Evolutionary conservation across 2,888 invertebrate species (phyloP), one percentile per base, ranked within the genome.

Genomic region (Octodonta nipae): DNA sequence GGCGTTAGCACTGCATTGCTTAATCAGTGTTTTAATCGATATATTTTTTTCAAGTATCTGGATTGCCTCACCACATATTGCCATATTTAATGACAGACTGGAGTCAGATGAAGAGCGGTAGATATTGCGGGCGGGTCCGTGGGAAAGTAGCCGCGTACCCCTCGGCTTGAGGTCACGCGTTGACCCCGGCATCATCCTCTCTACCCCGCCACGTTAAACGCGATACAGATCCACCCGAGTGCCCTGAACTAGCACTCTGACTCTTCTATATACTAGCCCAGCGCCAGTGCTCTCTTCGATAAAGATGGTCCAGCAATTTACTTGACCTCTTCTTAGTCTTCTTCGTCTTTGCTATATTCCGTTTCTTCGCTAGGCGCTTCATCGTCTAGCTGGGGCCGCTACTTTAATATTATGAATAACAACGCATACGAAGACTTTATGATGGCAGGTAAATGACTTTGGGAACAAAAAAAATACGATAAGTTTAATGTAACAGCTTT

Each of bases 121-220:
- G 61, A 61, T 61, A 61, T 58, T 55, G 60, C 61, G 61, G 60
- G 61, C 61, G 61, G 60, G 54, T 59, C 59, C 61, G 61, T 63
- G 63, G 61, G 63, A 62, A 62, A 62, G 63, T 63, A 58, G 61
- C 60, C 56, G 60, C 55, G 60, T 60, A 61, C 60, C 61, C 60
- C 61, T 61, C 58, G 59, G 60, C 61, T 59, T 59, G 61, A 61
- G 63, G 61, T 63, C 61, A 61, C 59, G 58, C 56, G 59, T 51
- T 61, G 60, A 60, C 59, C 61, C 57, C 57, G 50, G 54, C 45
- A 40, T 44, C 46, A 38, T 38, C 39, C 38, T 41, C 42, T 42
- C 46, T 46, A 44, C 47, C 42, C 36, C 33, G 44, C 43, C 46
- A 48, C 51, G 45, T 44, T 49, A 43, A 48, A 50, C 47, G 47